phyloP scores from a whole-genome alignment of 2,888 invertebrate genomes.

The Pristionchus mayeri region DNA sequence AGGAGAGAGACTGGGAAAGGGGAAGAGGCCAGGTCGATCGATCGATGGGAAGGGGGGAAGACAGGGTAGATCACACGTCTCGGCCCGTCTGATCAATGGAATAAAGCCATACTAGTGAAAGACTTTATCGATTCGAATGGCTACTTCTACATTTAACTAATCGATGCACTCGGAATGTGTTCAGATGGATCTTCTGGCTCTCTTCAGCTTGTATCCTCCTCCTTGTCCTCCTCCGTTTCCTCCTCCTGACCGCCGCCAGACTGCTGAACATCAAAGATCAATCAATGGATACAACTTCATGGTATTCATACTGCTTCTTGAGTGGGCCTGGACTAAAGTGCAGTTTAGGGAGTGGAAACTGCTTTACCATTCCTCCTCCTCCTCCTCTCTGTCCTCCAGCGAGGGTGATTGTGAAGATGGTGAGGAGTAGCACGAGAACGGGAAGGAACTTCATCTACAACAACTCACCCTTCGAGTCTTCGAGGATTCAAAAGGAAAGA shows the following conservation, averaged over 20 bases:
- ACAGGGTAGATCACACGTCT: background rate
- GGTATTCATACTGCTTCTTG: background rate
- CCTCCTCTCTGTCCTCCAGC: slow-evolving; percentile 19
- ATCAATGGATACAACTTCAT: no score
- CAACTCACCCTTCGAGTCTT: background rate
- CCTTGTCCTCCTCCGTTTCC: background rate
- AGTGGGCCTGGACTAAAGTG: background rate
- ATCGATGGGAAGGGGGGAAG: background rate
- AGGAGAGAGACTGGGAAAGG: background rate
- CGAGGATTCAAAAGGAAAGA: background rate
- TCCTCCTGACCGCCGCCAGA: background rate
- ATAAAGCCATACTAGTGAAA: background rate
- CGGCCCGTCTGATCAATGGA: background rate
- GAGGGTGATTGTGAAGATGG: background rate
- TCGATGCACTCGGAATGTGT: no score
- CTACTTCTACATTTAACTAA: no score
- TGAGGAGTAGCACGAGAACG: background rate
- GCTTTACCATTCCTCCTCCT: slow-evolving; percentile 19
- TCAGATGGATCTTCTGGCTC: slow-evolving; percentile 10
- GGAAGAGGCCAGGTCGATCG: background rate
- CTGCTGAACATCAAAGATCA: background rate
- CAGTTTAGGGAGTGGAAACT: background rate
- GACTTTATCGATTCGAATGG: background rate
- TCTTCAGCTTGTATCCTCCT: slow-evolving; percentile 23
- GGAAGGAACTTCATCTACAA: slow-evolving; percentile 10